Conservation (phyloP, 2,113 vertebrate species). For the Sphaerodactylus townsendi region DNA sequence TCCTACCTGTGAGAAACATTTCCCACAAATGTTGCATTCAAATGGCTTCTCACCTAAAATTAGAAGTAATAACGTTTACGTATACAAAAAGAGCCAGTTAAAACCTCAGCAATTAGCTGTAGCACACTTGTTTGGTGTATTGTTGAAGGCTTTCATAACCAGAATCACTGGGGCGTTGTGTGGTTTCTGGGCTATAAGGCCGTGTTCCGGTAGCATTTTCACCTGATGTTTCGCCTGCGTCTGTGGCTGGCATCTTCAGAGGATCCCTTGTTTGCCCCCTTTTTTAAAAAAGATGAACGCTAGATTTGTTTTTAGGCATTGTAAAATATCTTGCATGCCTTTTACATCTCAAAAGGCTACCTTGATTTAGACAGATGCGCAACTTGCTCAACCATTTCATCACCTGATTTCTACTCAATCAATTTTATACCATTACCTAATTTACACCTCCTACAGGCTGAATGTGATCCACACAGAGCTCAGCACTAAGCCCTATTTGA, state of each 20-base stretch:
- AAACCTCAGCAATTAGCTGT: background rate
- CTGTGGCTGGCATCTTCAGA: no score
- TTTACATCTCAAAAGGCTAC: no score
- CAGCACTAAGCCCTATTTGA: background rate
- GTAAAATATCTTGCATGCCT: no score
- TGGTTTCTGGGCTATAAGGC: background rate
- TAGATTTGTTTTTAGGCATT: background rate
- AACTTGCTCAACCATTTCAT: background rate
- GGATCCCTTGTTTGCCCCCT: no score
- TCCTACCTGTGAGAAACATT: slow-evolving; percentile 96
- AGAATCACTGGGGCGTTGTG: background rate
- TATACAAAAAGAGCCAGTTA: background rate
- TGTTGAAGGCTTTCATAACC: no score
- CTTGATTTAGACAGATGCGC: no score
- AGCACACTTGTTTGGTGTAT: no score
- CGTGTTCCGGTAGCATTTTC: no score
- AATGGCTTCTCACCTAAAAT: slow-evolving; percentile 97
- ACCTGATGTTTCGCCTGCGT: no score
- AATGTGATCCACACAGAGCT: background rate
- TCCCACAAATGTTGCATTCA: slow-evolving; percentile 96
- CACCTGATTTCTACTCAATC: background rate
- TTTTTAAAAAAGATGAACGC: background rate
- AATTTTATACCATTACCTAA: background rate
- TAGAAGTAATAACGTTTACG: slow-evolving; percentile 66
- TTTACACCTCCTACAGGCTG: background rate